These are phyloP conservation scores for Drosophila niveifrons DNA, from an alignment of 2,888 invertebrate species.

Conservation along the genomic window DNA sequence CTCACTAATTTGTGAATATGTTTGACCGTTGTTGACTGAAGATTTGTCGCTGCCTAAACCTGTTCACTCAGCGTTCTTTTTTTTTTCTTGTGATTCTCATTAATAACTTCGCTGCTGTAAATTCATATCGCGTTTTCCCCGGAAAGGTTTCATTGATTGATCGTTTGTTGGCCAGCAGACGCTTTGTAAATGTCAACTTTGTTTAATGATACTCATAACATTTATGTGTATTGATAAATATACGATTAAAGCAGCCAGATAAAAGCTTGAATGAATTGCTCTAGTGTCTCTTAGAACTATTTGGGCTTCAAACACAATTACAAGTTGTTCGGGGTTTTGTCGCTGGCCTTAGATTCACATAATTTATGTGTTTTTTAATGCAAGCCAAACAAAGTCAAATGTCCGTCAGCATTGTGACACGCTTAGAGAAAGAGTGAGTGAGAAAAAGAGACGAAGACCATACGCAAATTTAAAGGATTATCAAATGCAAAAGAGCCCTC, in stretches of 20 bases:
- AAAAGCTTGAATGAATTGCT: constrained; percentile 13
- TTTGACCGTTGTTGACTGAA: constrained; percentile 9
- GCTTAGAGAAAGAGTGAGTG: constrained; percentile 19
- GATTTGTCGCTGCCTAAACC: constrained; percentile 7
- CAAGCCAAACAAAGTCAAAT: constrained; percentile 73
- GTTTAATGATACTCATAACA: constrained; percentile 34
- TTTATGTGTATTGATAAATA: constrained; percentile 15
- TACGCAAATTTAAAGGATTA: constrained; percentile 79
- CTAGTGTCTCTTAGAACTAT: background rate
- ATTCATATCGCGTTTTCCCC: constrained; percentile 18
- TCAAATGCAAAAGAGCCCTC: constrained; percentile 74
- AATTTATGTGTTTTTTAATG: constrained; percentile 65
- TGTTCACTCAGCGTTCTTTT: constrained; percentile 1
- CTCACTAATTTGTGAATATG: constrained; percentile 39
- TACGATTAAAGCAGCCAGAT: constrained; percentile 10
- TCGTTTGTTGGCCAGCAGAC: constrained; percentile 23
- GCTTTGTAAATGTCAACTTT: constrained; percentile 54
- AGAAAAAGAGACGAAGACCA: constrained; percentile 35
- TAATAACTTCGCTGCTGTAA: constrained; percentile 48
- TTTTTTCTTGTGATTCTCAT: constrained; percentile 19
- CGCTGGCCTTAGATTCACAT: constrained; percentile 28
- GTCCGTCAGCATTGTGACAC: constrained; percentile 65
- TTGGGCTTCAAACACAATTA: constrained; percentile 2
- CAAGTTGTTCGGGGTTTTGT: background rate
- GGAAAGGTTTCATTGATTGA: constrained; percentile 45